Conservation (phyloP, 1,140 invertebrate species). For the Hyles euphorbiae region DNA sequence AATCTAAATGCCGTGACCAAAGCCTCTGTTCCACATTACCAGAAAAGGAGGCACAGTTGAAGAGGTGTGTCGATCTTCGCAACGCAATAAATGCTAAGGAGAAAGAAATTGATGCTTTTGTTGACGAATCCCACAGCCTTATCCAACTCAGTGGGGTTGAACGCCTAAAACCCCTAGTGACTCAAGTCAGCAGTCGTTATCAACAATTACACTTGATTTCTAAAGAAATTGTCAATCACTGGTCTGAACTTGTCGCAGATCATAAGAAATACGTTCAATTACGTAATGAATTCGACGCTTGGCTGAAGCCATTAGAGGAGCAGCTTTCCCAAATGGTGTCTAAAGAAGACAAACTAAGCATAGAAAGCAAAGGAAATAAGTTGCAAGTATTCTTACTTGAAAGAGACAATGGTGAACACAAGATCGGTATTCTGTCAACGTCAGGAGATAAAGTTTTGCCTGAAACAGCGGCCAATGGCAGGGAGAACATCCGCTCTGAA, state of each 20-base stretch:
- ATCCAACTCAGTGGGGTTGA: conserved; percentile 90
- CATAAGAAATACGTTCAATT: conserved; percentile 89
- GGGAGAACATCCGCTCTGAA: conserved; percentile 91
- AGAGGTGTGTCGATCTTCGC: conserved; percentile 83
- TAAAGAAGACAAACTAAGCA: conserved; percentile 77
- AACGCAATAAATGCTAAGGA: conserved; percentile 86
- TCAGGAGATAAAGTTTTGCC: conserved; percentile 91
- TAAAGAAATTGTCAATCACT: conserved; percentile 92
- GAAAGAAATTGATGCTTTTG: conserved; percentile 89
- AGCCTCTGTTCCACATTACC: conserved; percentile 86
- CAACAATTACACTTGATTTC: conserved; percentile 88
- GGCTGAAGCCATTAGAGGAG: conserved; percentile 86
- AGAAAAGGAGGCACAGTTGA: conserved; percentile 88
- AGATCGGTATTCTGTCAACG: conserved; percentile 82
- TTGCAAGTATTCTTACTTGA: conserved; percentile 88
- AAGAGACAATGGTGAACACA: conserved; percentile 88
- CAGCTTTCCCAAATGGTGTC: conserved; percentile 79
- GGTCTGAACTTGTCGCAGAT: conserved; percentile 89
- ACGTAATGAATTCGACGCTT: conserved; percentile 83
- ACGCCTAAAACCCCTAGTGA: conserved; percentile 90
- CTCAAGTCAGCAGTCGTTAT: conserved; percentile 93
- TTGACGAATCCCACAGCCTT: conserved; percentile 91
- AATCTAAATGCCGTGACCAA: conserved; percentile 90
- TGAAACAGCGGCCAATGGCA: conserved; percentile 91
- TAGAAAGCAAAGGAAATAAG: conserved; percentile 74